phyloP scores from a whole-genome alignment of 2,113 vertebrate species.

The Tamias sibiricus region DNA sequence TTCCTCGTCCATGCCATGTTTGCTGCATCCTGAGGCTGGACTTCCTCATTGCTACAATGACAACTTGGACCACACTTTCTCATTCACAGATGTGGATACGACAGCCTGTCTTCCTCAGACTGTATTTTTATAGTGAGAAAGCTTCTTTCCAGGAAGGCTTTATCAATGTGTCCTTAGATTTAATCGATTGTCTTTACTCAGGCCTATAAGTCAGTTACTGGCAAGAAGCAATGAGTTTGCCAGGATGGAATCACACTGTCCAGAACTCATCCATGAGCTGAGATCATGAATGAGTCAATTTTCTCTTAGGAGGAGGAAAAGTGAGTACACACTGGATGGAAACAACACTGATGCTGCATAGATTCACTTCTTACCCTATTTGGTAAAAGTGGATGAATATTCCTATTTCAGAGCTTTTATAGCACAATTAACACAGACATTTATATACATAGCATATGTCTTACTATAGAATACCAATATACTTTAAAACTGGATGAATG shows the following conservation, averaged over 20 bases:
- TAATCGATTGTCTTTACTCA: conserved; percentile 29
- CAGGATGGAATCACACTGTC: not conserved
- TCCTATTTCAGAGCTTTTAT: not conserved
- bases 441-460: not conserved
- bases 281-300: not conserved
- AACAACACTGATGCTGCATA: not conserved
- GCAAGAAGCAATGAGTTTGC: not conserved
- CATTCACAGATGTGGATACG: not conserved
- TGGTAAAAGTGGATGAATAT: not conserved
- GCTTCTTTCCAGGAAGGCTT: not conserved
- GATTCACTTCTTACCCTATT: not conserved
- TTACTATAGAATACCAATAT: not conserved
- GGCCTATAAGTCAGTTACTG: not conserved
- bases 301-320: not conserved
- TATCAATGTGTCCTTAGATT: not conserved
- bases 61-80: not conserved
- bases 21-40: not conserved
- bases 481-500: not conserved
- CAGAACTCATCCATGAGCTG: not conserved
- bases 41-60: not conserved
- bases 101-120: not conserved
- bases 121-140: not conserved
- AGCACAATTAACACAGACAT: not conserved
- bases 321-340: not conserved
- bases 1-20: fast-evolving